A percentile compares a stretch with the other conserved stretches of the same genome.
Conservation (phyloP, 2,888 invertebrate species). For the Polymixis flavicincta region DNA sequence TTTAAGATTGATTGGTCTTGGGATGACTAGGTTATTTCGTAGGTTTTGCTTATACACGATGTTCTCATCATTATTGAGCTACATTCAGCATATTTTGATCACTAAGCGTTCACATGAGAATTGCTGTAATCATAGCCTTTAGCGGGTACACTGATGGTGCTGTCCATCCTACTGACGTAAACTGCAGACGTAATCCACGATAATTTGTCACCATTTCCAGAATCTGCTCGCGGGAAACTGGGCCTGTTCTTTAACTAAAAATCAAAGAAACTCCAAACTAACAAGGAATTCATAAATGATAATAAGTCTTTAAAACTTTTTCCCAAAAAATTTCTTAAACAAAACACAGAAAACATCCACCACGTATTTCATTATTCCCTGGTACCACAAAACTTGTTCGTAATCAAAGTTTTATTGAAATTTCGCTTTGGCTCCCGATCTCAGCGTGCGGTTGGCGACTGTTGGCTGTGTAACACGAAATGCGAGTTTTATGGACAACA, state of each 20-base stretch:
- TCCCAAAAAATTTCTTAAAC: constrained; percentile 22
- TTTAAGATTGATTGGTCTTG: constrained; percentile 31
- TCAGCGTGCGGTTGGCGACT: constrained; percentile 45
- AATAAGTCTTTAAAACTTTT: constrained; percentile 35
- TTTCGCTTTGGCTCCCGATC: constrained; percentile 55
- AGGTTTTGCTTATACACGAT: constrained; percentile 6
- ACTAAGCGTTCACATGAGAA: background rate
- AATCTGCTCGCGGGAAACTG: background rate
- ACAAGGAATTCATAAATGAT: constrained; percentile 33
- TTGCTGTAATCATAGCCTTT: background rate
- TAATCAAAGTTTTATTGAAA: constrained; percentile 66
- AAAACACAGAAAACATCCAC: constrained; percentile 43
- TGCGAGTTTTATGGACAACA: constrained; percentile 58
- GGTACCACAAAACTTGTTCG: constrained; percentile 42
- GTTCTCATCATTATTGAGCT: constrained; percentile 4
- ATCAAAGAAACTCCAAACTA: constrained; percentile 20
- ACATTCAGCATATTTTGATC: constrained; percentile 1
- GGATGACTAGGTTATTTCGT: constrained; percentile 19
- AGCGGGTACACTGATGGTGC: too few species aligned
- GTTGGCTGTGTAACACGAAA: constrained; percentile 43
- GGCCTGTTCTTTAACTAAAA: background rate
- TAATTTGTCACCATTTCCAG: background rate
- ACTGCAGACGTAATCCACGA: background rate
- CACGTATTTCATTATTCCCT: constrained; percentile 57
- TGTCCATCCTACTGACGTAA: background rate